Conservation (phyloP, 1,140 invertebrate genomes). For the Halyomorpha halys region DNA sequence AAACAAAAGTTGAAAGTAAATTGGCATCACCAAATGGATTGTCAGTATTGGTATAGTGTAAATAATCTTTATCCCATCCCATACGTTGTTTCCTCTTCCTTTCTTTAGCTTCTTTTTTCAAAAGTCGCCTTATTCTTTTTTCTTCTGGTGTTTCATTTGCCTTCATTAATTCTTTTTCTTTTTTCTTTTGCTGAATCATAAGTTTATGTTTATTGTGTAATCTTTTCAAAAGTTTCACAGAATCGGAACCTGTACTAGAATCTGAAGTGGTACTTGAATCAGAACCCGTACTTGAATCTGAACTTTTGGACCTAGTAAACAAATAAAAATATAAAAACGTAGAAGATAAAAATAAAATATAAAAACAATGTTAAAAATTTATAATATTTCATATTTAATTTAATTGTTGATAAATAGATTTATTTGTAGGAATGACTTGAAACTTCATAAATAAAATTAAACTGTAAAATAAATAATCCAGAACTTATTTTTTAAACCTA, state of each 20-base stretch:
- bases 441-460: too few species aligned
- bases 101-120: slow-evolving; percentile 88
- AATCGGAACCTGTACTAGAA: slow-evolving; percentile 45
- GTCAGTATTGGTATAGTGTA: slow-evolving; percentile 93
- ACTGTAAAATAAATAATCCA: too few species aligned
- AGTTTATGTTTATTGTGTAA: slow-evolving; percentile 58
- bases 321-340: too few species aligned
- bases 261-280: slow-evolving; percentile 16
- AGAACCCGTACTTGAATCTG: not conserved
- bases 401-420: too few species aligned
- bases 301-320: not conserved
- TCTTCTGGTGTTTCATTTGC: slow-evolving; percentile 90
- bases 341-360: too few species aligned
- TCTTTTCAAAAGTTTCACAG: slow-evolving; percentile 56
- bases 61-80: slow-evolving; percentile 93
- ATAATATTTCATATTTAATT: too few species aligned
- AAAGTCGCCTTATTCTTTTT: slow-evolving; percentile 72
- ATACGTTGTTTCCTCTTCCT: slow-evolving; percentile 74
- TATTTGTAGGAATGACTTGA: too few species aligned
- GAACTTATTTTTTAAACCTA: too few species aligned
- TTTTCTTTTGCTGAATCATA: slow-evolving; percentile 52
- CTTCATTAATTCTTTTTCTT: slow-evolving; percentile 74
- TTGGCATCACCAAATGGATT: slow-evolving; percentile 98
- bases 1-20: slow-evolving; percentile 86
- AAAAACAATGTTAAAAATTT: too few species aligned